Evolutionary conservation across 2,797 vertebrate species (phyloP), one percentile per base, ranked within the genome.

Genomic region (Prionace glauca): DNA sequence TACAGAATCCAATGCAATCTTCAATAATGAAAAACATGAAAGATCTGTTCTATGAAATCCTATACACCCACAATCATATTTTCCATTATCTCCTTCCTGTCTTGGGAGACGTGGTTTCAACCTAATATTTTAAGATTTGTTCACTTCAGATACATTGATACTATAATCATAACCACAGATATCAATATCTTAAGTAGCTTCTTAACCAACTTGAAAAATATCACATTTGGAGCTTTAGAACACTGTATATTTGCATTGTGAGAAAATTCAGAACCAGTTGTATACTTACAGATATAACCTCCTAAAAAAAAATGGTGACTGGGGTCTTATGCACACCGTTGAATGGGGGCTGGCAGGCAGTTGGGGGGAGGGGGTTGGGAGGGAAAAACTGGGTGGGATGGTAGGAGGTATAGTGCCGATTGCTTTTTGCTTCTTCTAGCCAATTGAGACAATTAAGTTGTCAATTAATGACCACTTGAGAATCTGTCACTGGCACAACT

Each of bases 1-100:
- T 92, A 69, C n/a, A 92, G 65, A 92, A 92, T 69, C n/a, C 32
- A 69, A 69, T 32, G 65, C 32, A 22, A 20, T 69, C n/a, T 69
- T 92, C 20, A 92, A 67, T 92, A 10, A 69, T 92, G 32, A 69
- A 92, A 92, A 69, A 69, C 62, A 92, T 92, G 36, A 92, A 32
- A 36, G 60, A 69, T 69, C 90, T 41, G 41, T 67, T 69, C 67
- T 67, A n/a, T 20, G 3, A 92, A 92, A 36, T 36, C 90, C 69
- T 41, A 65, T 4, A 67, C 67, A 32, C 60, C 86, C 24, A 56
- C 50, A 88, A 50, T 60, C 62, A 92, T 69, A 22, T 69, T 67
- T 92, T 67, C 2, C 90, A 92, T 69, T 36, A 88, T 88, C 45
- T 92, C 22, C 36, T 67, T 41, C 65, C 65, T 41, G 14, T 67